Evolutionary conservation across 2,888 invertebrate genomes (phyloP), one percentile per base, ranked within the genome.

Genomic region (Agrotis clavis): DNA sequence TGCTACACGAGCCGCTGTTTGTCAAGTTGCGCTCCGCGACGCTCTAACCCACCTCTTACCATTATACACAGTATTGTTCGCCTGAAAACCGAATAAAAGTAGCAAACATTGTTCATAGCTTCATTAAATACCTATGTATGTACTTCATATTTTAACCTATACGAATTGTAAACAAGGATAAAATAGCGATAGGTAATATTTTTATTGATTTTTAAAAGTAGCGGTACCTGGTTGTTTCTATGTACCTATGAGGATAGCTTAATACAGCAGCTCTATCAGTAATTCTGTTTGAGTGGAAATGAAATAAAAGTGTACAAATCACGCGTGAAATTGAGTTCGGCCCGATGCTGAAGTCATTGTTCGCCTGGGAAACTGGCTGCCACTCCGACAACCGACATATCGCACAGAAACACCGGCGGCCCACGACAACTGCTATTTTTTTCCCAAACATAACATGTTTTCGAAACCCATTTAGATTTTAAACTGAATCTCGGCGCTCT

Each of bases 271-370:
- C 71, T 80, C 70, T 86, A 86, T 89, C 87, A 89, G 84, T 85
- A 85, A 87, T 90, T 89, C 87, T 87, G 83, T 87, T 83, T 84
- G 84, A 91, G 90, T 93, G 90, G 92, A 90, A 95, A 94, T 92
- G 92, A 94, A 94, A 94, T 94, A 94, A 95, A 94, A 94, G 91
- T 91, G 90, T 90, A 93, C 92, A 95, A 95, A 95, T 95, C 94
- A 95, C 94, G 94, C 95, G 95, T 95, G 95, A 95, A 96, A 96
- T 96, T 94, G 95, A 94, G 92, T 95, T 95, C 92, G 92, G 92
- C 87, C 92, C 91, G 88, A 76, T 81, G 88, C 90, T 90, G 88
- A 91, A 93, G 92, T 91, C 92, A 92, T 92, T 93, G 93, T 93
- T 90, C 90, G 91, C 83, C 87, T 87, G 89, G 89, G 88, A 87